Evolutionary conservation across 2,113 vertebrate genomes (phyloP).

Genomic region (Pterocles orientalis): DNA sequence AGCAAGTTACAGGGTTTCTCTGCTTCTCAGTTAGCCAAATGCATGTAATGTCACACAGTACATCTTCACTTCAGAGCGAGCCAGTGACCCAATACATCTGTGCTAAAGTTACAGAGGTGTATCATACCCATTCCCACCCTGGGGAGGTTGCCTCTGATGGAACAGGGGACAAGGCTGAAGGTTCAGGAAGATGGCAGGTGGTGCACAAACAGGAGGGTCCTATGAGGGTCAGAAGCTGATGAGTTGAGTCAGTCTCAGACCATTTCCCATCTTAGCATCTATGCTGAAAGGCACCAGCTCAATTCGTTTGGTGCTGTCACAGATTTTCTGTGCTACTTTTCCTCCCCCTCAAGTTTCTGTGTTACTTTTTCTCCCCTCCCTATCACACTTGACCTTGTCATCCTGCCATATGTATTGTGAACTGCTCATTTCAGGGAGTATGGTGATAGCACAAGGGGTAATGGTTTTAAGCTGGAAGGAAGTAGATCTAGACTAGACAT

Average conservation of each 20-base stretch:
- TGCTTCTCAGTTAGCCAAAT: not conserved
- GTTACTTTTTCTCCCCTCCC: not conserved
- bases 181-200: not conserved
- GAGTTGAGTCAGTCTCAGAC: not conserved
- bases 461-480: too few species aligned
- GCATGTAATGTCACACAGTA: not conserved
- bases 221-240: not conserved
- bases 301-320: not conserved
- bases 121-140: not conserved
- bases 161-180: not conserved
- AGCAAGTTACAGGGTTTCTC: not conserved
- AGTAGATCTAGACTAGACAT: too few species aligned
- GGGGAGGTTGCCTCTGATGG: not conserved
- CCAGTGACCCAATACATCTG: not conserved
- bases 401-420: accelerated
- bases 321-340: not conserved
- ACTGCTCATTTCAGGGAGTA: not conserved
- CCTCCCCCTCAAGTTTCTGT: not conserved
- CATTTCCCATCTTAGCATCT: not conserved
- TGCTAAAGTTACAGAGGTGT: not conserved
- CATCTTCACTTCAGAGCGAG: not conserved
- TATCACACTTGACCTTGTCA: not conserved
- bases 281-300: not conserved
- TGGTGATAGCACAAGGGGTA: too few species aligned
- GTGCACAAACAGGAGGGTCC: not conserved